These are phyloP conservation scores for Platysteira castanea DNA, from an alignment of 2,113 vertebrate genomes.

Conservation along the genomic window DNA sequence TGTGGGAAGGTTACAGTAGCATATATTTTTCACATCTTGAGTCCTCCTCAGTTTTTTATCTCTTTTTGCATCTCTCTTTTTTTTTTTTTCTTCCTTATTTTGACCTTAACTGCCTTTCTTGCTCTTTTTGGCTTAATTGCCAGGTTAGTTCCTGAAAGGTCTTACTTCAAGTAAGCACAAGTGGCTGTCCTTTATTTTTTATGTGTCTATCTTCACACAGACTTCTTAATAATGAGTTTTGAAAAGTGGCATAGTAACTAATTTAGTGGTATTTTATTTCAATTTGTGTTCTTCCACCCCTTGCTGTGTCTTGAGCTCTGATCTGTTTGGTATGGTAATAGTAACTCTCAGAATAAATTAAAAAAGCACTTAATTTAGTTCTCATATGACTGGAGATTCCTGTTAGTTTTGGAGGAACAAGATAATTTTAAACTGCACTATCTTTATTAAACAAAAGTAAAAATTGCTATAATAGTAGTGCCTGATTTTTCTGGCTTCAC, in stretches of 20 bases:
- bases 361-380: neutral
- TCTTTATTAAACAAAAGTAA: neutral
- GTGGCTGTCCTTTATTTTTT: neutral
- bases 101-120: neutral
- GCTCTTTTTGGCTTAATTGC: neutral
- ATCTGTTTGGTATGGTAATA: neutral
- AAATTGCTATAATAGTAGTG: neutral
- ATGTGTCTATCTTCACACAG: accelerated
- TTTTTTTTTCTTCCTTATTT: neutral
- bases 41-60: neutral
- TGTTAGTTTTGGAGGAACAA: neutral
- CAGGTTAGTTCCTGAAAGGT: neutral
- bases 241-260: neutral
- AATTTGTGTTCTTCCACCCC: neutral
- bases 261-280: neutral
- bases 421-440: neutral
- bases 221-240: neutral
- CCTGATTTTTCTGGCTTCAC: neutral
- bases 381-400: neutral
- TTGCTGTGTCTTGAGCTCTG: neutral
- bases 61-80: accelerated
- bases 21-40: accelerated
- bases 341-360: neutral
- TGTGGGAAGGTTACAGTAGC: neutral
- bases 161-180: accelerated